Conservation (phyloP, 2,113 vertebrate species). For the Astatotilapia flaviijosephi region DNA sequence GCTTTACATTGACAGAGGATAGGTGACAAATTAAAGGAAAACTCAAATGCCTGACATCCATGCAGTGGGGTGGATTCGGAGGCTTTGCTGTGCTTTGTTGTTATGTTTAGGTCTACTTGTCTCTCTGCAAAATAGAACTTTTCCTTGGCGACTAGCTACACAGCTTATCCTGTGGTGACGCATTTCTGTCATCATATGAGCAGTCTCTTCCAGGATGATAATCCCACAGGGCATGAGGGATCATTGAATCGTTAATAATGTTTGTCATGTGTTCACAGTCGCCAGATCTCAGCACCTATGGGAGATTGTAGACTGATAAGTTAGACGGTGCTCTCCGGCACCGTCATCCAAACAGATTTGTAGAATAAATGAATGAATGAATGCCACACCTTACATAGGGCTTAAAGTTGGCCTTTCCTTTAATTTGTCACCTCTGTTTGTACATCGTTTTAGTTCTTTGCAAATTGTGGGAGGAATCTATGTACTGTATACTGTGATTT, state of each 20-base stretch:
- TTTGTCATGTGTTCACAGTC: neutral
- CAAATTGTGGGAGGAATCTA: constrained; percentile 83
- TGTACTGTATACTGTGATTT: constrained; percentile 88
- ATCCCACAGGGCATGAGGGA: neutral
- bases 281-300: neutral
- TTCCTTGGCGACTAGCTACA: neutral
- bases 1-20: constrained; percentile 76
- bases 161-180: neutral
- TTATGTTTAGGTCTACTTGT: neutral
- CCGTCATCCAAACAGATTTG: neutral
- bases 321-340: neutral
- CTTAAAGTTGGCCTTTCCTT: neutral
- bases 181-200: neutral
- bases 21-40: neutral
- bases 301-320: neutral
- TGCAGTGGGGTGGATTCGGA: neutral
- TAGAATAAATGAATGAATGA: neutral
- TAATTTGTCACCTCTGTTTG: constrained; percentile 64
- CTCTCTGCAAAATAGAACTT: neutral
- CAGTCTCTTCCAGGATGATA: neutral
- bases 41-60: neutral
- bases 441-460: constrained; percentile 83
- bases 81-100: neutral
- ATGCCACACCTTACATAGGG: neutral
- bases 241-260: neutral